Evolutionary conservation across 2,888 invertebrate genomes (phyloP), one percentile per base, ranked within the genome.

Genomic region (Drosophila helvetica): DNA sequence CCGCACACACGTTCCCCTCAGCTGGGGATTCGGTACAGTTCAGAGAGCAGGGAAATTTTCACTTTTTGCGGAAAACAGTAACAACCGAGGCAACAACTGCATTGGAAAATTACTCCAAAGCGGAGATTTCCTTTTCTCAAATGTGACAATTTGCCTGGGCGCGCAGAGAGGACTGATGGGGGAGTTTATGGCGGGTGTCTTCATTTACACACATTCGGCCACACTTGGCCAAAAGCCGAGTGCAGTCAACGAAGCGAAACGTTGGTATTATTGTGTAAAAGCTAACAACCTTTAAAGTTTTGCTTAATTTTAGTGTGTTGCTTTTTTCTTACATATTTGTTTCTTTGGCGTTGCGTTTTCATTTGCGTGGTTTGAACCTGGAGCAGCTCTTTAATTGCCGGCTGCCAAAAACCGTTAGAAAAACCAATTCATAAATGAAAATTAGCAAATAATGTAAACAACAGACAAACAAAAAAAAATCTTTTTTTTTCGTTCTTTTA

Each of bases 271-370:
- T 42, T 47, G 68, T 38, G 42, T 33, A 57, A 71, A 71, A 79
- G 86, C 78, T 68, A 85, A 87, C 68, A 79, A 86, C 77, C 89
- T 87, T 70, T 82, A 22, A 64, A 61, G 62, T 72, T 73, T 67
- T 86, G 68, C 70, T 72, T 64, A 58, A 69, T 58, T 65, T 54
- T 69, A 15, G 38, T 47, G 17, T 19, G 15, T 46, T 50, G 43
- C 25, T 45, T 25, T 62, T 47, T 8, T 17, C 38, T 54, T 48
- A n/a, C n/a, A 25, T 45, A 25, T 62, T 57, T 12, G 48, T 54
- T 53, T 33, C 8, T 65, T 43, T 42, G 10, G 46, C 19, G 18
- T 46, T 30, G 42, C 22, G 25, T 55, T 27, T 22, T 50, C 22
- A 25, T 25, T 62, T 38, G 66, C 55, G 43, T 50, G 68, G 46